phyloP scores from a whole-genome alignment of 2,797 vertebrate genomes.

The Sitta carolinensis region DNA sequence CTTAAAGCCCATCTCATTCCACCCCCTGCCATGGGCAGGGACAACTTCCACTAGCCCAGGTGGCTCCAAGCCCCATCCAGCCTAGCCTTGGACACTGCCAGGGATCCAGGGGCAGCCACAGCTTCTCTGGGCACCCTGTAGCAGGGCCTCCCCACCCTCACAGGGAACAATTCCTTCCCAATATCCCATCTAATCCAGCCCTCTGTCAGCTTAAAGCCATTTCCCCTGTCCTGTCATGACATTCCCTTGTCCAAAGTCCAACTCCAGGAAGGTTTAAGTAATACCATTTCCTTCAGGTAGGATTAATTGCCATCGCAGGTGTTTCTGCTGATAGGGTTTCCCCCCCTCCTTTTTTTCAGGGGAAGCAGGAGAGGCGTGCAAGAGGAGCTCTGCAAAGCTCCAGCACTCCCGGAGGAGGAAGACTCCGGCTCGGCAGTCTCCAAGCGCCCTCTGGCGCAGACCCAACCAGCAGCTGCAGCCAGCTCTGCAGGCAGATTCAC shows the following conservation, averaged over 20 bases:
- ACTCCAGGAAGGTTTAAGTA: background rate
- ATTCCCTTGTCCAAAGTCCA: background rate
- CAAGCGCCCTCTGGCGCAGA: constrained; percentile 71
- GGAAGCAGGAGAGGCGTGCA: background rate
- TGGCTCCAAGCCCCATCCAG: rapidly evolving
- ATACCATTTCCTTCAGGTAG: background rate
- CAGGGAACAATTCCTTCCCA: background rate
- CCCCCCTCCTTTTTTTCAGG: background rate
- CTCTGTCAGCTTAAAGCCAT: background rate
- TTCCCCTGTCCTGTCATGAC: background rate
- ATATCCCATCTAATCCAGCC: background rate
- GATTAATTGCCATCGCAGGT: background rate
- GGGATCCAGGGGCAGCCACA: background rate
- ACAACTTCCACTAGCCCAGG: rapidly evolving
- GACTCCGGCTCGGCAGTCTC: background rate
- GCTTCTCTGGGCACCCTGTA: background rate
- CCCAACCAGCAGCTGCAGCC: background rate
- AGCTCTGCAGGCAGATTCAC: background rate
- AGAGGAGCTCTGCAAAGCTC: background rate
- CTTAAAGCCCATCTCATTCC: background rate
- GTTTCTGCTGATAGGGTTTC: background rate
- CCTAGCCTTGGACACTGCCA: background rate
- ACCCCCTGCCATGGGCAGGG: background rate
- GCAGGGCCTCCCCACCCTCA: background rate
- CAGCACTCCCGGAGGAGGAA: background rate